Evolutionary conservation across 2,113 vertebrate species (phyloP).

Genomic region (Eretmochelys imbricata): DNA sequence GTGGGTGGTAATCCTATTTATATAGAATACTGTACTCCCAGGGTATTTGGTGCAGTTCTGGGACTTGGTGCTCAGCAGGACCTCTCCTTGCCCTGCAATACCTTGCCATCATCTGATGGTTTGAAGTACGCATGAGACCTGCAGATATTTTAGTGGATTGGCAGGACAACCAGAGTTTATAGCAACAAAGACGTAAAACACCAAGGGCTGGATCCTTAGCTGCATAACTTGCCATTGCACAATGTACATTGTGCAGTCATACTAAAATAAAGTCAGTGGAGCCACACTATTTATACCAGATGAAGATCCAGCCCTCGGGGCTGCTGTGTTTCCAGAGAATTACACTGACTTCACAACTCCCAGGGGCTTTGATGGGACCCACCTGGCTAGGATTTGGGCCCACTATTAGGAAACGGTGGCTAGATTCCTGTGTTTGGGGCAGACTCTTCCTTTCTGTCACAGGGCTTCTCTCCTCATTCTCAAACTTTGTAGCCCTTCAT

Average conservation of each 20-base stretch:
- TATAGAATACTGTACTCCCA: not conserved
- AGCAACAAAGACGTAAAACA: not conserved
- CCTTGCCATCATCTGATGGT: not conserved
- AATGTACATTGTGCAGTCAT: not conserved
- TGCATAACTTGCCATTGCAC: not conserved
- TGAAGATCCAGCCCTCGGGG: fast-evolving
- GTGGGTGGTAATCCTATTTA: not conserved
- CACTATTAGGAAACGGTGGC: not conserved
- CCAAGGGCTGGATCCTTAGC: not conserved
- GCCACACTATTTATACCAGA: not conserved
- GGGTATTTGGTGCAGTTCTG: fast-evolving
- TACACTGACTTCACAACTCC: not conserved
- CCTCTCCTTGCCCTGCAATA: not conserved
- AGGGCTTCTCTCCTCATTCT: not conserved
- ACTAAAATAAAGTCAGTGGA: fast-evolving
- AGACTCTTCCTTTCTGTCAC: fast-evolving
- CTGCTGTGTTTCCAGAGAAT: not conserved
- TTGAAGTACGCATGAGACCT: not conserved
- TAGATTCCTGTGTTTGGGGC: not conserved
- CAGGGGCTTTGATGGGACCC: not conserved
- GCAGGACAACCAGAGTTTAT: not conserved
- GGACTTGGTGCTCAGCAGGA: not conserved
- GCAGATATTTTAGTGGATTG: not conserved
- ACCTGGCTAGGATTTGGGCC: not conserved
- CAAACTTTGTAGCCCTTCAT: not conserved